phyloP scores from a whole-genome alignment of 37 sponge, comb jelly and placozoan species.

The Cliona cf. orientalis region DNA sequence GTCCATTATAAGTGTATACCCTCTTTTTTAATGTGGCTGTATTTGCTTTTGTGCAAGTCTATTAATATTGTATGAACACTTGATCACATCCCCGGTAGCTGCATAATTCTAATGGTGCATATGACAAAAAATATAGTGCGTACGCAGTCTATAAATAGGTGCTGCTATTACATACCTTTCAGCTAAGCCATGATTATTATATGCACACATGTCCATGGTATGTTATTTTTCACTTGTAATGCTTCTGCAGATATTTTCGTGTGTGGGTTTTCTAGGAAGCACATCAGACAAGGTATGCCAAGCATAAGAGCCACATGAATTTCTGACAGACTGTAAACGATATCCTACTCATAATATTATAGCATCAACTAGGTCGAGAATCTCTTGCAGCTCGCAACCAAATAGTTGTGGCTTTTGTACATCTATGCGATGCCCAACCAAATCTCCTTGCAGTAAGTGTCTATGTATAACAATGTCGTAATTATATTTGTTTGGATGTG shows the following conservation, averaged over 20 bases:
- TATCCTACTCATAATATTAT: background rate
- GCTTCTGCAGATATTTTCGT: conserved; percentile 27
- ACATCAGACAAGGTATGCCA: conserved; percentile 23
- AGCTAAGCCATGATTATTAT: too few relatives aligned
- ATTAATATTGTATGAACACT: too few relatives aligned
- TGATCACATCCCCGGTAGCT: too few relatives aligned
- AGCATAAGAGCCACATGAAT: background rate
- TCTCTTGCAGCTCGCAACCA: background rate
- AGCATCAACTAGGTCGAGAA: conserved; percentile 9
- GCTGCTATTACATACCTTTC: too few relatives aligned
- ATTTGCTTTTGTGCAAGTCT: too few relatives aligned
- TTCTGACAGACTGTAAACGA: background rate
- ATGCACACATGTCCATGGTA: background rate
- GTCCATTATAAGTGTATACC: background rate
- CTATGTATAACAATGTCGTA: too few relatives aligned
- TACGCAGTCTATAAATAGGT: too few relatives aligned
- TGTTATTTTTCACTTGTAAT: too few relatives aligned
- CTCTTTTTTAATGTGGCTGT: background rate
- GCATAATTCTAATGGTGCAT: too few relatives aligned
- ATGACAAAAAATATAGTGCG: too few relatives aligned
- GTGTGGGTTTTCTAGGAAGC: conserved; percentile 20
- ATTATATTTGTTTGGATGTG: background rate
- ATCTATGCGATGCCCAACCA: conserved; percentile 15
- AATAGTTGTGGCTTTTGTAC: background rate
- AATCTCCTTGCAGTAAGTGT: conserved; percentile 7